Conservation (phyloP, 2,113 vertebrate species). For the Ammodramus savannarum region DNA sequence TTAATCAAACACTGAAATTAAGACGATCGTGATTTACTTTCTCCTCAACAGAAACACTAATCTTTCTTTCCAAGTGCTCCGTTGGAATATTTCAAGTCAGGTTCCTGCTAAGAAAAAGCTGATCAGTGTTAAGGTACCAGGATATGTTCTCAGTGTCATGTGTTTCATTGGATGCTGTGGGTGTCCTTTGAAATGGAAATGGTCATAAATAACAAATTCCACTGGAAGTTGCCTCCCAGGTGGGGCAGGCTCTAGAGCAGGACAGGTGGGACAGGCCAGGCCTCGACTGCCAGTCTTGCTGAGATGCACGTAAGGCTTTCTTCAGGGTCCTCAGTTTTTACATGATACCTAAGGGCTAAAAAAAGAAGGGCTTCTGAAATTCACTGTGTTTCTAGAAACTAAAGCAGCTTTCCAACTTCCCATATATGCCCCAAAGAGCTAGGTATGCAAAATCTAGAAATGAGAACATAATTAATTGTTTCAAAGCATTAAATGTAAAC, state of each 20-base stretch:
- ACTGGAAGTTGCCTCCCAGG: neutral
- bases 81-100: neutral
- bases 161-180: neutral
- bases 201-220: neutral
- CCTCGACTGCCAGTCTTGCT: neutral
- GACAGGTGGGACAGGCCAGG: too few relatives aligned
- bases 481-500: fast-evolving
- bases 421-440: neutral
- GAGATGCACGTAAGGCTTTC: neutral
- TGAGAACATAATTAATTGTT: neutral
- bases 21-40: neutral
- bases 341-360: neutral
- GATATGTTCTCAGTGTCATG: neutral
- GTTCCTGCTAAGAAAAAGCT: neutral
- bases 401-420: neutral
- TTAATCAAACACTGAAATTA: neutral
- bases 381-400: neutral
- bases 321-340: neutral
- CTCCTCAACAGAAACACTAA: neutral
- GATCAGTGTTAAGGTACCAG: fast-evolving
- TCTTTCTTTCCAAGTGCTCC: neutral
- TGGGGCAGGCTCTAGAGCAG: too few relatives aligned
- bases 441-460: neutral
- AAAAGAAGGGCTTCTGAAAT: neutral
- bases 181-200: neutral